These are phyloP conservation scores for Apostichopus parvimensis DNA, from an alignment of 35 echinoderm and acorn worm species.

Conservation along the genomic window DNA sequence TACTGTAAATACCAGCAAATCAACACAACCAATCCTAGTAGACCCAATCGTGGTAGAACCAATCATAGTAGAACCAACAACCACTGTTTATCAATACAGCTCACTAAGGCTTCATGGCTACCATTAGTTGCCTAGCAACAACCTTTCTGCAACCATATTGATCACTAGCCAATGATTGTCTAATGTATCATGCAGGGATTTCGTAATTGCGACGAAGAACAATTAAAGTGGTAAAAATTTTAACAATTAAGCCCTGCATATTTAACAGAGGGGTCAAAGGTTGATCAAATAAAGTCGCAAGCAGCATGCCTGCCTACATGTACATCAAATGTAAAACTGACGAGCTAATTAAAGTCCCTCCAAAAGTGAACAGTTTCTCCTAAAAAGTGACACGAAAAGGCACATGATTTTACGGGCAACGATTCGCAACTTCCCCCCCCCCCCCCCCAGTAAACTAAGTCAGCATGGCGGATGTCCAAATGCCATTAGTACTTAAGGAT, in stretches of 20 bases:
- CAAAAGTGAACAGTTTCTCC: no score
- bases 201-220: constrained; percentile 28
- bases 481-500: background rate
- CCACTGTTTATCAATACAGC: background rate
- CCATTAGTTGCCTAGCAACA: constrained; percentile 45
- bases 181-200: constrained; percentile 37
- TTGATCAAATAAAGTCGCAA: background rate
- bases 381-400: background rate
- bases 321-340: background rate
- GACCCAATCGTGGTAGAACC: background rate
- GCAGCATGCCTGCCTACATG: background rate
- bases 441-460: background rate
- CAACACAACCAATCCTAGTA: background rate
- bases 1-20: background rate
- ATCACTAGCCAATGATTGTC: constrained; percentile 26
- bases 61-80: background rate
- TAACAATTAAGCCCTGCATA: constrained; percentile 30
- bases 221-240: constrained; percentile 31
- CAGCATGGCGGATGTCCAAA: constrained; percentile 3
- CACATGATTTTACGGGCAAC: background rate
- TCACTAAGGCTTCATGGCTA: constrained; percentile 20
- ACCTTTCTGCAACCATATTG: constrained; percentile 29
- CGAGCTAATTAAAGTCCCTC: no score
- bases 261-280: constrained; percentile 28
- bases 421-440: constrained; percentile 6